These are phyloP conservation scores for Erebia ligea DNA, from an alignment of 2,888 invertebrate species.

Conservation along the genomic window DNA sequence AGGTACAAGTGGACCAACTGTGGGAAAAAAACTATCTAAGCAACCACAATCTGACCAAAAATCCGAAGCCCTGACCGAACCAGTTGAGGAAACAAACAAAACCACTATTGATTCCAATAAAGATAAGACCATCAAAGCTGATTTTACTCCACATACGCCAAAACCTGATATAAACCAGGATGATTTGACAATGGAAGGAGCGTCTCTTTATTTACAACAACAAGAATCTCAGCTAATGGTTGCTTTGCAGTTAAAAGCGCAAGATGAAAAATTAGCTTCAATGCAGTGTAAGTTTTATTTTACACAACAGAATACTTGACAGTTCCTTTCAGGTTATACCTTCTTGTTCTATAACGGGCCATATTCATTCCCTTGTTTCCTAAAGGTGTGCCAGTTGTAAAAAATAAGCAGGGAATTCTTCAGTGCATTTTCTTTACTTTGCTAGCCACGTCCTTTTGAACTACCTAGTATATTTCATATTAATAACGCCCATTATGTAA, in stretches of 20 bases:
- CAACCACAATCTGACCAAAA: constrained; percentile 24
- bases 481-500: too few species aligned
- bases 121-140: constrained; percentile 38
- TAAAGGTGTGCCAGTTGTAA: too few species aligned
- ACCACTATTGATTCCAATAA: constrained; percentile 37
- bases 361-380: too few species aligned
- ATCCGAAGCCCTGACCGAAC: constrained; percentile 31
- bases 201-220: constrained; percentile 82
- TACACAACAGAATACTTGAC: not conserved
- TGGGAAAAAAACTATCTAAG: constrained; percentile 31
- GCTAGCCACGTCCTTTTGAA: too few species aligned
- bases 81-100: constrained; percentile 32
- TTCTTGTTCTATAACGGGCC: too few species aligned
- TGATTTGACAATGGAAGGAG: constrained; percentile 79
- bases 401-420: too few species aligned
- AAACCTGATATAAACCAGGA: constrained; percentile 57
- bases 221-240: constrained; percentile 85
- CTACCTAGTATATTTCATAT: too few species aligned
- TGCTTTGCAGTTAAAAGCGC: constrained; percentile 84
- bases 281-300: constrained; percentile 72
- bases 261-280: constrained; percentile 83
- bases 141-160: constrained; percentile 39
- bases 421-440: too few species aligned
- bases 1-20: constrained; percentile 44
- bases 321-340: too few species aligned